Percentiles rank a stretch among this genome's conserved stretches.
phyloP scores from a whole-genome alignment of 2,113 vertebrate species.

The Oplegnathus fasciatus region DNA sequence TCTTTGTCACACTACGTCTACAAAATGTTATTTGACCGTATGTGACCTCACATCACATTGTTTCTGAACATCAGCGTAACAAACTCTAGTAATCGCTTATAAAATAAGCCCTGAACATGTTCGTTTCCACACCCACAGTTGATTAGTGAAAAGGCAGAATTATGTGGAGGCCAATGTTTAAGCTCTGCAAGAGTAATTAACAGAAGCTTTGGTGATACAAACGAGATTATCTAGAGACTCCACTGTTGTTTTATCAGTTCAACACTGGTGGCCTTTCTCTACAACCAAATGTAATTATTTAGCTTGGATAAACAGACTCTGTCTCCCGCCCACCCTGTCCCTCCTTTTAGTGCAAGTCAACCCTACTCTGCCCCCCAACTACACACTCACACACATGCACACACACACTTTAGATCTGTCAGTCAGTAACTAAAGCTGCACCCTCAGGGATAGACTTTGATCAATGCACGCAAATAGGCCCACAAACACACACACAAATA shows the following conservation, averaged over 20 bases:
- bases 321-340: not conserved
- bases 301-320: constrained; percentile 27
- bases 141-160: constrained; percentile 1
- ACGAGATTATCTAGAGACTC: not conserved
- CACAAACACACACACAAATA: constrained; percentile 36
- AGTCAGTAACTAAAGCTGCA: constrained; percentile 67
- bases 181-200: constrained; percentile 14
- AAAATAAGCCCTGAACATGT: not conserved
- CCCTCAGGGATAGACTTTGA: constrained; percentile 75
- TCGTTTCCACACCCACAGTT: not conserved
- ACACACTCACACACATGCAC: not conserved
- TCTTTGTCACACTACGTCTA: not conserved
- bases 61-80: too few relatives aligned
- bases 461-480: constrained; percentile 53
- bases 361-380: not conserved
- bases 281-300: constrained; percentile 37
- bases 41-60: too few relatives aligned
- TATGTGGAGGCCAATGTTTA: constrained; percentile 5
- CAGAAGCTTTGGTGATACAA: constrained; percentile 7
- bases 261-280: not conserved
- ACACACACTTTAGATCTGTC: constrained; percentile 51
- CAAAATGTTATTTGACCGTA: not conserved
- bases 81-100: not conserved
- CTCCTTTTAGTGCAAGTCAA: constrained; percentile 4
- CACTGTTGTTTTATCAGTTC: constrained; percentile 28